These are phyloP conservation scores for Phylloscopus whistleri DNA, from an alignment of 2,113 vertebrate species.

Conservation along the genomic window DNA sequence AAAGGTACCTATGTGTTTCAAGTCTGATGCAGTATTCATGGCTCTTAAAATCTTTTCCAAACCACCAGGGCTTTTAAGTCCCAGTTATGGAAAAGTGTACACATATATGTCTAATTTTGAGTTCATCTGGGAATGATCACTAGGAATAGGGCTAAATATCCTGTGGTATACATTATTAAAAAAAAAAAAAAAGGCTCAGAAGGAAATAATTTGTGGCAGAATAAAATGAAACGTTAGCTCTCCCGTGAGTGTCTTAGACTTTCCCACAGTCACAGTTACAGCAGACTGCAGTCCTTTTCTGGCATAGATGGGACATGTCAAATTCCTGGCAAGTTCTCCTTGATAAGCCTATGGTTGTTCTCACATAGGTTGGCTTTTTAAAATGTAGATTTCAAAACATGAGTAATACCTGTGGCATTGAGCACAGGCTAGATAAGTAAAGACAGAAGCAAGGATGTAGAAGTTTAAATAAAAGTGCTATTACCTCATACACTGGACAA, in stretches of 20 bases:
- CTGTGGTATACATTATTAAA: neutral
- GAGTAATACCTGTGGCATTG: neutral
- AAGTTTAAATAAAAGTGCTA: neutral
- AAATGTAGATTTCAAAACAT: neutral
- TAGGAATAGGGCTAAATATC: neutral
- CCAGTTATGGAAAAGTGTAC: neutral
- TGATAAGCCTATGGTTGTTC: neutral
- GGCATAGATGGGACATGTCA: neutral
- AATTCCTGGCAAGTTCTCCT: neutral
- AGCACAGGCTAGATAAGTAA: neutral
- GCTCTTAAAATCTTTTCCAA: neutral
- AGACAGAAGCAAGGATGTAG: neutral
- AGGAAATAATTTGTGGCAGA: conserved; percentile 33
- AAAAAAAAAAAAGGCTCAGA: neutral
- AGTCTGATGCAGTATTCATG: neutral
- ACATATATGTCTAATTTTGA: neutral
- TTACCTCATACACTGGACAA: neutral
- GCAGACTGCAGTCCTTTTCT: neutral
- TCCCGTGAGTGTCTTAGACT: neutral
- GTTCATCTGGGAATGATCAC: conserved; percentile 10
- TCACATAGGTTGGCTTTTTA: neutral
- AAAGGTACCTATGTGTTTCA: neutral
- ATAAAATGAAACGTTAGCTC: neutral
- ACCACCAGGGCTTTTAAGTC: neutral
- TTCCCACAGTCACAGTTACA: neutral